phyloP scores from a whole-genome alignment of 2,797 vertebrate genomes.

The Myiotriccus ornatus region DNA sequence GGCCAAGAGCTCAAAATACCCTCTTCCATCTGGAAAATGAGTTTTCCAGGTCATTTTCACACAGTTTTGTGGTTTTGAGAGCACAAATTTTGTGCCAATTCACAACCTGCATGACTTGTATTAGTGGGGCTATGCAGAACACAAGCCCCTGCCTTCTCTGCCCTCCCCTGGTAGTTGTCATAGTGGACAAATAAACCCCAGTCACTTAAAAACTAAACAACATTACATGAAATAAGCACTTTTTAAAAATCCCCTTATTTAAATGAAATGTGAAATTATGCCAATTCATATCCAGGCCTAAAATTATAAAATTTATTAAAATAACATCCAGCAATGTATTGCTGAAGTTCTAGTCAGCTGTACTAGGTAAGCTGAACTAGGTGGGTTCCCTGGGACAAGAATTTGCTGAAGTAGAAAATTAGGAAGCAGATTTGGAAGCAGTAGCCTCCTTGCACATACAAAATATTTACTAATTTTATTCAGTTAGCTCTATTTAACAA shows the following conservation, averaged over 20 bases:
- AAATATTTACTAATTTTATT: not conserved
- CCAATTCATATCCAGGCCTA: not conserved
- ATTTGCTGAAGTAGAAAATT: not conserved
- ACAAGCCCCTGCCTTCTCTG: not conserved
- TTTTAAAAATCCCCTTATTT: not conserved
- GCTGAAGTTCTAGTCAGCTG: not conserved
- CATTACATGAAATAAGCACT: not conserved
- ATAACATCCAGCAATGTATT: not conserved
- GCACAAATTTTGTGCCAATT: not conserved
- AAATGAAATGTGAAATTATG: not conserved
- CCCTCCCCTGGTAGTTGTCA: not conserved
- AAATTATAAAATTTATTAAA: not conserved
- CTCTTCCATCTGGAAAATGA: not conserved
- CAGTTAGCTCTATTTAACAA: not conserved
- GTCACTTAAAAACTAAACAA: not conserved
- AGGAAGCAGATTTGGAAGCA: not conserved
- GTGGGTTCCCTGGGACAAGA: not conserved
- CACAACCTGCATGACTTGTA: not conserved
- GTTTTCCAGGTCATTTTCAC: not conserved
- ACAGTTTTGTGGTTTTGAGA: not conserved
- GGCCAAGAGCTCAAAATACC: not conserved
- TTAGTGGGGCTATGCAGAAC: not conserved
- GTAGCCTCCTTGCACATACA: not conserved
- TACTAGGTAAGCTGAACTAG: not conserved
- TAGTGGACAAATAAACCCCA: rapidly evolving